These are phyloP conservation scores for Scaeva pyrastri DNA, from an alignment of 2,888 invertebrate species.

Conservation along the genomic window DNA sequence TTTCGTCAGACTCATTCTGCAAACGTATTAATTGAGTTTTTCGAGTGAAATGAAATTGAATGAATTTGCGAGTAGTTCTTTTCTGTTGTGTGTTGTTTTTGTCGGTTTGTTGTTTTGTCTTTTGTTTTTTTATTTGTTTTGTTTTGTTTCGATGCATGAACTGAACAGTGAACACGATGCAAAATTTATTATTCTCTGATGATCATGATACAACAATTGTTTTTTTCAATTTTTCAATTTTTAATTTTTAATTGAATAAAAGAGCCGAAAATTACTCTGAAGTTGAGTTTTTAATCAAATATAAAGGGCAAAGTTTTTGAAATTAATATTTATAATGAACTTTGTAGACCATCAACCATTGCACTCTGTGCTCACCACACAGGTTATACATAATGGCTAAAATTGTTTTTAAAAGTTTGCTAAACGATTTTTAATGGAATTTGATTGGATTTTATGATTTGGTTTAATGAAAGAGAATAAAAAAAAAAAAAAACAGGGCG, in stretches of 20 bases:
- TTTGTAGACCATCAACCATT: slow-evolving; percentile 21
- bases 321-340: slow-evolving; percentile 33
- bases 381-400: slow-evolving; percentile 6
- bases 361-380: not conserved
- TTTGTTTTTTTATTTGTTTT: slow-evolving; percentile 35
- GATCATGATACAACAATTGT: slow-evolving; percentile 19
- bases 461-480: not conserved
- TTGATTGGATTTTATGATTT: slow-evolving; percentile 36
- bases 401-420: slow-evolving; percentile 16
- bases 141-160: slow-evolving; percentile 36
- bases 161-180: slow-evolving; percentile 33
- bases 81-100: not conserved
- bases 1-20: slow-evolving; percentile 39
- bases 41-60: slow-evolving; percentile 62
- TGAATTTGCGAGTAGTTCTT: slow-evolving; percentile 42
- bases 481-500: not conserved
- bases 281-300: slow-evolving; percentile 57
- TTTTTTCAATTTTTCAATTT: not conserved
- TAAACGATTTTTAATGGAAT: slow-evolving; percentile 22
- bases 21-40: slow-evolving; percentile 65
- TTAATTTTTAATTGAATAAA: slow-evolving; percentile 22
- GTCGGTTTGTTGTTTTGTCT: slow-evolving; percentile 13
- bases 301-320: slow-evolving; percentile 38
- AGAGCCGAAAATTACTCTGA: slow-evolving; percentile 22
- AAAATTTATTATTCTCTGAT: slow-evolving; percentile 45